phyloP scores from a whole-genome alignment of 1,140 invertebrate species.

The Drosophila eugracilis region DNA sequence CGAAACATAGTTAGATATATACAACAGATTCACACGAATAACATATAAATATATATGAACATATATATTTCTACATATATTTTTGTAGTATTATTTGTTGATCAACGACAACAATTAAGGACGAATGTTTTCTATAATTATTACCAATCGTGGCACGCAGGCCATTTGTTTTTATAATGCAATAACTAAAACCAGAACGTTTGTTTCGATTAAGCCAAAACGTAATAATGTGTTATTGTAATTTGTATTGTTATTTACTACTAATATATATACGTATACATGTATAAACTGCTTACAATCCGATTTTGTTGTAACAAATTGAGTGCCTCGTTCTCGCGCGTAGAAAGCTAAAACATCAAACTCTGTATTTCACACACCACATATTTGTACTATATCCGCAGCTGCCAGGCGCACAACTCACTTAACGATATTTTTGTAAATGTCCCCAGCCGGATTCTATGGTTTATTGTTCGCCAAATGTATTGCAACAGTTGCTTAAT shows the following conservation, averaged over 20 bases:
- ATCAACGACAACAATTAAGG: slow-evolving; percentile 67
- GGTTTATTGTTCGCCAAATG: slow-evolving; percentile 48
- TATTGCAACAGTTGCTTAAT: slow-evolving; percentile 46
- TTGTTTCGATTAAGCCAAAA: slow-evolving; percentile 80
- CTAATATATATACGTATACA: slow-evolving; percentile 63
- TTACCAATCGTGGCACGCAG: slow-evolving; percentile 56
- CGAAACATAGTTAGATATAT: slow-evolving; percentile 35
- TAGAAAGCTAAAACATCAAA: slow-evolving; percentile 54
- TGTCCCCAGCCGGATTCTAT: slow-evolving; percentile 23
- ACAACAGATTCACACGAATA: slow-evolving; percentile 38
- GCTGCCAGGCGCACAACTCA: slow-evolving; percentile 63
- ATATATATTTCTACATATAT: slow-evolving; percentile 66
- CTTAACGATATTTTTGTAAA: slow-evolving; percentile 49
- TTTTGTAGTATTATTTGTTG: slow-evolving; percentile 80
- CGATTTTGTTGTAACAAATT: slow-evolving; percentile 73
- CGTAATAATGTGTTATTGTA: slow-evolving; percentile 80
- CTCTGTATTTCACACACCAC: slow-evolving; percentile 22
- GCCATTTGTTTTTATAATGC: slow-evolving; percentile 66
- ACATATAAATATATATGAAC: slow-evolving; percentile 46
- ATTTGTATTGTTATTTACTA: slow-evolving; percentile 84
- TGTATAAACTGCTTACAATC: slow-evolving; percentile 60
- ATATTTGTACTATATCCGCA: slow-evolving; percentile 21
- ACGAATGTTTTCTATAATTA: slow-evolving; percentile 60
- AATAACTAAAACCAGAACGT: slow-evolving; percentile 68
- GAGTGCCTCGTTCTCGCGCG: slow-evolving; percentile 76